Evolutionary conservation across 2,113 vertebrate species (phyloP).

Genomic region (Epinephelus moara): DNA sequence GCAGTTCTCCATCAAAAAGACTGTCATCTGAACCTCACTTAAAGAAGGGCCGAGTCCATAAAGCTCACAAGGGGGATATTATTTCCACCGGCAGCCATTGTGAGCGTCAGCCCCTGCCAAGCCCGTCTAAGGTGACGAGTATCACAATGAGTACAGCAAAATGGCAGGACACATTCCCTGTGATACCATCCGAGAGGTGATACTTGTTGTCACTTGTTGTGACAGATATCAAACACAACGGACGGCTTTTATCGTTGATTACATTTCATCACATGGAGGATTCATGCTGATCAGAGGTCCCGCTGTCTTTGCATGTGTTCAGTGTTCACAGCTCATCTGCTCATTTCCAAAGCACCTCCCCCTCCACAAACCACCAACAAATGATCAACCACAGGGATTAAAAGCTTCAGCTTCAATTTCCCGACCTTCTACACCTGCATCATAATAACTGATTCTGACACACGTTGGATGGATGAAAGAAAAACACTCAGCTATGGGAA

Average conservation of each 20-base stretch:
- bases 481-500: not conserved
- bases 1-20: conserved; percentile 74
- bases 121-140: conserved; percentile 60
- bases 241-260: conserved; percentile 53
- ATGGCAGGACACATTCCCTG: conserved; percentile 49
- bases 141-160: conserved; percentile 53
- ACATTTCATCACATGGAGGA: conserved; percentile 43
- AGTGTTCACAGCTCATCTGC: conserved; percentile 49
- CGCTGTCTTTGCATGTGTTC: conserved; percentile 51
- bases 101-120: conserved; percentile 44
- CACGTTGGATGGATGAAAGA: no score
- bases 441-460: not conserved
- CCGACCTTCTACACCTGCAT: not conserved
- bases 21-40: conserved; percentile 68
- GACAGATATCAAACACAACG: conserved; percentile 64
- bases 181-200: conserved; percentile 50
- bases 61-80: conserved; percentile 62
- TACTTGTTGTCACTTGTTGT: conserved; percentile 64
- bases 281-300: not conserved
- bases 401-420: conserved; percentile 6
- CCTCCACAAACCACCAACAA: conserved; percentile 15
- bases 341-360: conserved; percentile 23
- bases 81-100: conserved; percentile 67
- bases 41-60: conserved; percentile 53
- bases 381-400: conserved; percentile 15